A percentile compares a stretch with the other conserved stretches of the same genome.
Evolutionary conservation across 2,113 vertebrate genomes (phyloP).

Genomic region (Tichodroma muraria): DNA sequence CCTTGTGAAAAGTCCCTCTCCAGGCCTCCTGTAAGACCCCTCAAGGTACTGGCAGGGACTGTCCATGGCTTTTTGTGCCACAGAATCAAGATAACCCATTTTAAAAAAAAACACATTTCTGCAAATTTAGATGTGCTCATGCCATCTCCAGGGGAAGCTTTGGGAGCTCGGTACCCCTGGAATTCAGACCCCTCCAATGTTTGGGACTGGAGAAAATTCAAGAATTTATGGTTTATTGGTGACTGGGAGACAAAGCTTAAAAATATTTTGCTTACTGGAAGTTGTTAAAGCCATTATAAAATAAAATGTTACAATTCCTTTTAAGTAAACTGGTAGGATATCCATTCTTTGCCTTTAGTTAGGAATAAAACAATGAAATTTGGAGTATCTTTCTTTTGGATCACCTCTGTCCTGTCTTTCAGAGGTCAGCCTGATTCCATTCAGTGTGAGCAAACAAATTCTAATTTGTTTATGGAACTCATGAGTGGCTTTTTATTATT

Average conservation of each 20-base stretch:
- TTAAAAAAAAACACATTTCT: background rate
- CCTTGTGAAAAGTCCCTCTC: background rate
- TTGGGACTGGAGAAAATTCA: background rate
- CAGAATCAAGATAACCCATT: background rate
- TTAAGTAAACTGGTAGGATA: background rate
- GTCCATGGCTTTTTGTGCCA: fast-evolving
- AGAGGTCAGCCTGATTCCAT: background rate
- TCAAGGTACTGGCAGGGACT: background rate
- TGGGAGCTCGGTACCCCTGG: background rate
- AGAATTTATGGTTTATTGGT: background rate
- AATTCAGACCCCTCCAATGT: background rate
- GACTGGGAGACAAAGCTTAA: background rate
- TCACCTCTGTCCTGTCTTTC: background rate
- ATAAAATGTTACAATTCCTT: background rate
- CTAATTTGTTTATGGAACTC: slow-evolving; percentile 31
- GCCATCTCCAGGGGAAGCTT: background rate
- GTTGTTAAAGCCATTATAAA: background rate
- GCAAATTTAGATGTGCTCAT: fast-evolving
- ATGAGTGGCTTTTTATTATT: background rate
- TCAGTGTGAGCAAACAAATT: background rate
- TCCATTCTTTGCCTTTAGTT: background rate
- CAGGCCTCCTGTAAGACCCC: background rate
- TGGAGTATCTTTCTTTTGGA: background rate
- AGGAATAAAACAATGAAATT: background rate
- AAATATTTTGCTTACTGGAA: background rate